Conservation (phyloP, 2,888 invertebrate genomes). For the Tridacna gigas region DNA sequence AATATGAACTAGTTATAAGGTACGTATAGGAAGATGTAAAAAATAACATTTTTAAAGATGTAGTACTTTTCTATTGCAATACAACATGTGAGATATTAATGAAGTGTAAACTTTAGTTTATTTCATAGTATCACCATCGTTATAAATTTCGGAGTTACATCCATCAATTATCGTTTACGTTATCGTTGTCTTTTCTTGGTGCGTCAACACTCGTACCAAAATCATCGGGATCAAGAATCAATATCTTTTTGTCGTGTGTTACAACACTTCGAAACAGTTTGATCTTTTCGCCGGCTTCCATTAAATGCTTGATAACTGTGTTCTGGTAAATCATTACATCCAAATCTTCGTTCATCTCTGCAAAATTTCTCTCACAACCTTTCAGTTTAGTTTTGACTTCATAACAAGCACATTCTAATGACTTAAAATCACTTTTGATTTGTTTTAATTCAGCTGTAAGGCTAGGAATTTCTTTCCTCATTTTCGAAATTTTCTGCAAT, state of each 20-base stretch:
- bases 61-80: no score
- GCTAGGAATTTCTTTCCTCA: constrained; percentile 5
- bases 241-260: neutral
- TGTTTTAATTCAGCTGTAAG: neutral
- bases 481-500: constrained; percentile 5
- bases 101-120: no score
- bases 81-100: no score
- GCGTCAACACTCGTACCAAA: constrained; percentile 10
- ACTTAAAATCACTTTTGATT: neutral
- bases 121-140: no score
- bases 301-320: constrained; percentile 14
- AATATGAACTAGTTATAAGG: no score
- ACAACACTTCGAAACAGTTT: neutral
- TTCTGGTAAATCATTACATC: constrained; percentile 21
- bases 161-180: no score
- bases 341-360: constrained; percentile 15
- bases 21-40: no score
- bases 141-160: no score
- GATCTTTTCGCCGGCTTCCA: constrained; percentile 9
- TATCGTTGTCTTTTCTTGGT: no score
- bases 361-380: constrained; percentile 8
- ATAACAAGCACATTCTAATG: neutral
- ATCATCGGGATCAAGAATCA: constrained; percentile 17
- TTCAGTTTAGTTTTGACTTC: neutral
- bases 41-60: no score